Conservation (phyloP, 2,888 invertebrate species). For the Eudasyphora cyanicolor region DNA sequence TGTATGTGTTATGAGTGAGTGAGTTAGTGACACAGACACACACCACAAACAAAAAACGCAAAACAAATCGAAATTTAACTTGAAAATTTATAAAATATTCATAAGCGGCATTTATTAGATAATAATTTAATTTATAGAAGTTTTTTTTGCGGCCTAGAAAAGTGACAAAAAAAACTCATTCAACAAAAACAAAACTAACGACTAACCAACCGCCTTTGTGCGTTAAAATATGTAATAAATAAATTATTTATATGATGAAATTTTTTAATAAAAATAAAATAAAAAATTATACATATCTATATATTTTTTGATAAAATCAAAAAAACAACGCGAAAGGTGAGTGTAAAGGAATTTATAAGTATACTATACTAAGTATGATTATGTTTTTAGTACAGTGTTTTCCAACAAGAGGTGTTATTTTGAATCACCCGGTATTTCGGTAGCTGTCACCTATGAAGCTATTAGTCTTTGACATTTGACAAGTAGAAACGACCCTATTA, state of each 20-base stretch:
- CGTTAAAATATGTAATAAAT: conserved; percentile 45
- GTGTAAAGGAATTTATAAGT: too few species aligned
- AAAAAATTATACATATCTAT: background rate
- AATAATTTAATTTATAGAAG: conserved; percentile 68
- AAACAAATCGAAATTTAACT: conserved; percentile 68
- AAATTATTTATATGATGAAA: conserved; percentile 51
- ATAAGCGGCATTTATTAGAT: conserved; percentile 80
- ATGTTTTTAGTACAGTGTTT: too few species aligned
- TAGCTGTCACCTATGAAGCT: too few species aligned
- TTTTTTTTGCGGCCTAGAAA: conserved; percentile 42
- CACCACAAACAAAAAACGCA: conserved; percentile 41
- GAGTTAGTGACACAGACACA: conserved; percentile 35
- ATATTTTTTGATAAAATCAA: too few species aligned
- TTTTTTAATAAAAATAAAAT: conserved; percentile 33
- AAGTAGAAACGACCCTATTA: too few species aligned
- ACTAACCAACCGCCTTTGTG: conserved; percentile 46
- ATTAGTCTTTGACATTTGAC: too few species aligned
- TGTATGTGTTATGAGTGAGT: conserved; percentile 1
- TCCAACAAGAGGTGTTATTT: too few species aligned
- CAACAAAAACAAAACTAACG: conserved; percentile 42
- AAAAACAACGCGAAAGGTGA: too few species aligned
- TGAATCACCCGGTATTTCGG: too few species aligned
- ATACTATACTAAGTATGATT: too few species aligned
- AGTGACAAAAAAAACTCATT: conserved; percentile 16
- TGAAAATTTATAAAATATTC: conserved; percentile 65